Base-by-base conservation (phyloP, 92 coral and sea anemone genomes). In the Porites divaricata region DNA sequence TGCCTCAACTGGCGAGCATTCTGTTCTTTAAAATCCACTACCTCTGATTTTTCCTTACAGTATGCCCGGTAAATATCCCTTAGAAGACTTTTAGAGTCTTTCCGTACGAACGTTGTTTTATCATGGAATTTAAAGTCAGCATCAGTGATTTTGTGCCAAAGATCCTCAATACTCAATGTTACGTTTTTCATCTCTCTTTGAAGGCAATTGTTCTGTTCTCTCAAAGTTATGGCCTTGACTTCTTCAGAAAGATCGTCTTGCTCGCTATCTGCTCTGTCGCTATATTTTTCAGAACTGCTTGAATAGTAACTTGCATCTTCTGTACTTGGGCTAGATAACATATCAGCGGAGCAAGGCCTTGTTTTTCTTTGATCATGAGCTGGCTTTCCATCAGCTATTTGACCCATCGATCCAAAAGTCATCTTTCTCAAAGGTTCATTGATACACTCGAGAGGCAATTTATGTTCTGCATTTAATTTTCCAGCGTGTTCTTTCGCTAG, bases 11-110 rank as follows among this genome's bases (percentile, higher is more conserved):
- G 72, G 1, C 79, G 72, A 48, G 57, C 48, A 50, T 82, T 82
- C 79, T 82, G 86, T 23, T 63, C 72, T 61, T 82, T 72, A 52
- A 82, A 22, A 61, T 72, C 72, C 10, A 59, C 53, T 25, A 50
- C 70, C 62, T 50, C 72, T 49, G 78, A 61, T 50, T 82, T 82
- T 23, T 45, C 52, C 1, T 49, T 63, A 62, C 62, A 48, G 26
- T 57, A 72, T 21, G 21, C 24, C 62, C 64, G 71, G 19, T 45
- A 51, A 50, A 82, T 49, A 15, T 72, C 62, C 16, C 21, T 25
- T n/a, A 82, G 51, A 15, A 82, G 79, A 28, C 28, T 9, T 59
- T 9, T 58, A 14, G 78, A 10, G 23, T 82, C 86, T 49, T 70
- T 74, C 45, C 66, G 52, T 51, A 21, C 51, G 35, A 72, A 14